phyloP scores from a whole-genome alignment of 2,888 invertebrate genomes.

The Epistrophella euchroma region DNA sequence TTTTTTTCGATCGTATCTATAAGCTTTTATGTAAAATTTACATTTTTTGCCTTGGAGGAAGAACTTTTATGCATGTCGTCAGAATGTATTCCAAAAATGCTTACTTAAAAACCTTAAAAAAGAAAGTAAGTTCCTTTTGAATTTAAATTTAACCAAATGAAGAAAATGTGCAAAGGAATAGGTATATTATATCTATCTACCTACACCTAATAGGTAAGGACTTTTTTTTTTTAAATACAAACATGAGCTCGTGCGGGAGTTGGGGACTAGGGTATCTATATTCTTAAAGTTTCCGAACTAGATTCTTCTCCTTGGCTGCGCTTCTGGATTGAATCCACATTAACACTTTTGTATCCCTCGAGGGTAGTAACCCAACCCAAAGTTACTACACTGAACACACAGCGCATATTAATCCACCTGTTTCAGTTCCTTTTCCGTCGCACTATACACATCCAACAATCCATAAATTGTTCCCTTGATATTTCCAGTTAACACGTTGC shows the following conservation, averaged over 20 bases:
- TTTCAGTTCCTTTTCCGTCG: constrained; percentile 1
- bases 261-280: neutral
- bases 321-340: constrained; percentile 18
- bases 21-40: constrained; percentile 17
- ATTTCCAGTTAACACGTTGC: constrained; percentile 35
- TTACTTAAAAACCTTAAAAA: constrained; percentile 23
- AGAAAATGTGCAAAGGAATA: constrained; percentile 15
- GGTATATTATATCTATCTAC: neutral
- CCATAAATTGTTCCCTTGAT: constrained; percentile 35
- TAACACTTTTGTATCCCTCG: constrained; percentile 24
- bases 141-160: constrained; percentile 24
- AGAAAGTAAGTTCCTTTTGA: constrained; percentile 35
- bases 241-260: constrained; percentile 1
- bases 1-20: constrained; percentile 10
- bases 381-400: constrained; percentile 17
- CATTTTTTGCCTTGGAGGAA: constrained; percentile 18
- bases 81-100: constrained; percentile 12
- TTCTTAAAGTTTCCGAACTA: constrained; percentile 18
- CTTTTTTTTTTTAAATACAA: constrained; percentile 9
- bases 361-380: constrained; percentile 8
- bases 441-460: constrained; percentile 21
- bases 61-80: neutral
- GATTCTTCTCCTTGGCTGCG: constrained; percentile 5
- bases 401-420: constrained; percentile 37
- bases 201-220: neutral